Conservation (phyloP, 2,113 vertebrate genomes). For the Mormoops blainvillei region DNA sequence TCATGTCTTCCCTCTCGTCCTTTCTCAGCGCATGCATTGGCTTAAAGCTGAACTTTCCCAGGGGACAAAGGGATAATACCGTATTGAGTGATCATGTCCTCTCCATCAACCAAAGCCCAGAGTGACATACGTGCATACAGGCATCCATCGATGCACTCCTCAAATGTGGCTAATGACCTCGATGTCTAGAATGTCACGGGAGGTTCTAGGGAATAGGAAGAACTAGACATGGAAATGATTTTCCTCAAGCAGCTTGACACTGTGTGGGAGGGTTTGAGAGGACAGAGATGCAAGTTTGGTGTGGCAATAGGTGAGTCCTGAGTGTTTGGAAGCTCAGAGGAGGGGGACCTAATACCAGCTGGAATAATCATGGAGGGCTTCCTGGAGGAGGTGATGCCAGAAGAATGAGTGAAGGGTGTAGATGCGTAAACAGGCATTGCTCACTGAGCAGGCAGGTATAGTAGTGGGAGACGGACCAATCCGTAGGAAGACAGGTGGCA, state of each 20-base stretch:
- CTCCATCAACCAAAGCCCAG: background rate
- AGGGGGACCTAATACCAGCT: background rate
- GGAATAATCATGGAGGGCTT: background rate
- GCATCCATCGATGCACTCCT: background rate
- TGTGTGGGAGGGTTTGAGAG: fast-evolving
- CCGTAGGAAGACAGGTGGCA: background rate
- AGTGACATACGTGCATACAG: fast-evolving
- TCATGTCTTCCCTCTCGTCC: background rate
- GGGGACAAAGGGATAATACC: background rate
- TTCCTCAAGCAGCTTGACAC: background rate
- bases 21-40: background rate
- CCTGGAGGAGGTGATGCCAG: background rate
- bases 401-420: background rate
- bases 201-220: background rate
- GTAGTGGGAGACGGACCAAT: background rate
- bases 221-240: fast-evolving
- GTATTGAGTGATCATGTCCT: background rate
- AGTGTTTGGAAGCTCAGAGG: too few relatives aligned
- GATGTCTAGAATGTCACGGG: fast-evolving
- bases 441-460: too few relatives aligned
- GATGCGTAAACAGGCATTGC: background rate
- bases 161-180: background rate
- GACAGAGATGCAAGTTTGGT: fast-evolving
- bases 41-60: background rate
- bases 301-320: fast-evolving